A percentile compares a stretch with the other conserved stretches of the same genome.
Evolutionary conservation across 2,797 vertebrate genomes (phyloP).

Genomic region (Anguilla obscura): DNA sequence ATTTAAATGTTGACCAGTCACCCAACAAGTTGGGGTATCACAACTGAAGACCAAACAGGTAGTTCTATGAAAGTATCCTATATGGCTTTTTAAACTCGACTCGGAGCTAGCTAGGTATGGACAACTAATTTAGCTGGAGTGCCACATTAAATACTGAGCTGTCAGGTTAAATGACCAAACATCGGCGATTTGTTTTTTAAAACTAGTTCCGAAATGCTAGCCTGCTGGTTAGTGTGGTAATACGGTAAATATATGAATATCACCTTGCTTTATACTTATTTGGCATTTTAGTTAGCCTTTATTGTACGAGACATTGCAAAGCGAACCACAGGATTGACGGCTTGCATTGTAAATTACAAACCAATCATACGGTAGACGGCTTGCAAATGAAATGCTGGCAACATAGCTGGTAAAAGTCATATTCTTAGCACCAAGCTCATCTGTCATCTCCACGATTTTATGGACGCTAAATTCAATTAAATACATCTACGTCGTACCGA

Average conservation of each 20-base stretch:
- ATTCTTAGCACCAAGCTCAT: background rate
- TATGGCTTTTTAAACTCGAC: too few species aligned
- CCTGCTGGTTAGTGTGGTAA: background rate
- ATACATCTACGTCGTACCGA: background rate
- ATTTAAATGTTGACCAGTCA: background rate
- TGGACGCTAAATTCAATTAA: background rate
- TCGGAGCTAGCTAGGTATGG: background rate
- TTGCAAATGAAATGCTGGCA: background rate
- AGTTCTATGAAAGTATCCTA: background rate
- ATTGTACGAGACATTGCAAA: background rate
- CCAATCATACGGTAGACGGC: background rate
- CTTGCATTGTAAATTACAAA: background rate
- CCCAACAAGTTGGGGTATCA: background rate
- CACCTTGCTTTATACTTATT: background rate
- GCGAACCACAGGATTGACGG: too few species aligned
- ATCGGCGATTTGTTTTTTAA: background rate
- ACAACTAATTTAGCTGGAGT: background rate
- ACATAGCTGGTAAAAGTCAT: background rate
- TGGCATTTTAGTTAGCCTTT: background rate
- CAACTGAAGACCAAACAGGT: background rate
- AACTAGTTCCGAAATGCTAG: background rate
- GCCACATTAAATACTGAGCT: background rate
- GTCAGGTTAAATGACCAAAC: background rate
- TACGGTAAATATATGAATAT: background rate
- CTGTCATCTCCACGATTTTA: background rate